Evolutionary conservation across 2,888 invertebrate species (phyloP).

Genomic region (Thymelicus sylvestris): DNA sequence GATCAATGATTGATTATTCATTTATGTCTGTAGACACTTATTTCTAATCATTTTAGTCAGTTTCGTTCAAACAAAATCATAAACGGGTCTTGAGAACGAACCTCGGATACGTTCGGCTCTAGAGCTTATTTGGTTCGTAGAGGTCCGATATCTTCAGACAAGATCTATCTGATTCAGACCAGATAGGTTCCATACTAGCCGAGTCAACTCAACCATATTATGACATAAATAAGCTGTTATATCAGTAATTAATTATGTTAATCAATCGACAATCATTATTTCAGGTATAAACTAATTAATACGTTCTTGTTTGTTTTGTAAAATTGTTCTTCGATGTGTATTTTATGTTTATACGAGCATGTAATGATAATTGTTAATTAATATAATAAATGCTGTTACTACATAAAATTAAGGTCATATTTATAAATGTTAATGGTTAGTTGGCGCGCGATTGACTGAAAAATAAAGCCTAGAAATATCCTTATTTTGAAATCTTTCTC

Average conservation of each 20-base stretch:
- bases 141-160: too few species aligned
- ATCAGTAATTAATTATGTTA: not conserved
- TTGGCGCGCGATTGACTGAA: not conserved
- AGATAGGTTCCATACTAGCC: too few species aligned
- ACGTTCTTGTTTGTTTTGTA: not conserved
- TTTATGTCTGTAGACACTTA: too few species aligned
- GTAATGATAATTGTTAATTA: constrained; percentile 1
- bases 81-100: too few species aligned
- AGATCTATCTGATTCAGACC: too few species aligned
- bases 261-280: not conserved
- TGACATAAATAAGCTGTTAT: not conserved
- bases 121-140: too few species aligned
- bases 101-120: too few species aligned
- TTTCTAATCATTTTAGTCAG: too few species aligned
- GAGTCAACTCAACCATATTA: not conserved
- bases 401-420: not conserved
- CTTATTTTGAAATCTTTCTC: too few species aligned
- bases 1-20: too few species aligned
- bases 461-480: not conserved
- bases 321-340: not conserved
- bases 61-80: too few species aligned
- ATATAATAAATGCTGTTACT: not conserved
- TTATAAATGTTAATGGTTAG: not conserved
- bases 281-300: not conserved
- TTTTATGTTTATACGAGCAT: not conserved